Evolutionary conservation across 2,113 vertebrate species (phyloP), one percentile per base, ranked within the genome.

Genomic region (Apodemus speciosus): DNA sequence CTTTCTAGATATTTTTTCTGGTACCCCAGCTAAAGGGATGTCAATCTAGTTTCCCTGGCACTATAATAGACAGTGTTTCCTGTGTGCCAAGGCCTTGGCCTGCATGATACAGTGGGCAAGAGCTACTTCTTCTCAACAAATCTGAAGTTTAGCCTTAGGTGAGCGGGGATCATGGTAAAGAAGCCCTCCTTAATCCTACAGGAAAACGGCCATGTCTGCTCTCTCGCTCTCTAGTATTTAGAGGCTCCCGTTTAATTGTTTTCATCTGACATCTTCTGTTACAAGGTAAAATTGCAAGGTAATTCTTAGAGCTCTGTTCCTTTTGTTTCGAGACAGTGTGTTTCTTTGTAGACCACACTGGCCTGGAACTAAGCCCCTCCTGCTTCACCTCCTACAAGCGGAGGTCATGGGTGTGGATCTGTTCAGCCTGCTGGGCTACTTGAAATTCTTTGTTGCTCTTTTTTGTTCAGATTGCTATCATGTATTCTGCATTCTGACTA

Each of bases 1-100:
- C 64, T 93, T 91, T 75, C 75, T 35, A 91, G 73, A n/a, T 80
- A 85, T 76, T 85, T 90, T 89, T 90, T 87, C 76, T 88, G 64
- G 9, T 51, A 85, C 32, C 20, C 1, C 3, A 69, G 38, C 23
- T 60, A 21, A 13, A 18, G 77, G 9, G 25, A 77, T 72, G 49
- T 75, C 56, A 91, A 49, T 14, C 27, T 46, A 8, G 10, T 60
- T 93, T 87, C 84, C 62, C 43, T 69, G 56, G 25, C 20, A 46
- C 16, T 30, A 11, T 4, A 38, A 38, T 62, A 76, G n/a, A 66
- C 69, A 56, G 49, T 76, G 9, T 81, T 73, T 83, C 14, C 35
- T 68, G 5, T 89, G 46, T 93, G 18, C 15, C 30, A n/a, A 46
- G 53, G 1, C 2, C 38, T 43, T 89, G 10, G 73, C n/a, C 84